Base-by-base conservation (phyloP, 2,888 invertebrate species). In the Apamea crenata region DNA sequence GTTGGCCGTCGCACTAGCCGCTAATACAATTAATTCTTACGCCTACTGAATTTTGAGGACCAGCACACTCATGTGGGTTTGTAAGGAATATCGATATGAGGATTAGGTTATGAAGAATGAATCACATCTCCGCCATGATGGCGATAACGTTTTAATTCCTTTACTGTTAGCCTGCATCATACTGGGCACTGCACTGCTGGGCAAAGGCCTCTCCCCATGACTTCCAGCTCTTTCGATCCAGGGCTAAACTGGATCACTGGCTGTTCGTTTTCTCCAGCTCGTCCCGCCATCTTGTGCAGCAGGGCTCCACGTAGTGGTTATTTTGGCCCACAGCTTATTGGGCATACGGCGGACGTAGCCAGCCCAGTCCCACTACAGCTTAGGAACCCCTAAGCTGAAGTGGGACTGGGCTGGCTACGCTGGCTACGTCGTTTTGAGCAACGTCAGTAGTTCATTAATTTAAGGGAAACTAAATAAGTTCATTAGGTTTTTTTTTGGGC, bases 1-100 rank as follows among this genome's bases (percentile, higher is more conserved):
- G 88, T 47, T 79, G 78, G 81, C 66, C 77, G 21, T 59, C 69
- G 73, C 56, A 59, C 47, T 61, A 53, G n/a, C 40, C 21, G 10
- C 67, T 89, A 87, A 89, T 88, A 83, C 72, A 80, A 90, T 89
- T 89, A 89, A 84, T 80, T 81, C 79, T 68, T 74, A 87, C 88
- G 67, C 71, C 77, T 70, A 12, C 74, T 83, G 90, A 87, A 89
- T 89, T 77, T 69, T 81, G 82, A 86, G 10, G 61, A 70, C 47
- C 3, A 29, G 36, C 6, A n/a, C 70, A 21, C 5, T 36, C 56
- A 18, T 83, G 44, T 61, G 21, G 12, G 12, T 8, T 44, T 75
- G 68, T 59, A n/a, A 56, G 29, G 44, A 61, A 40, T 53, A 65
- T 72, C 7, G 59, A 68, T 74, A 7, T 68, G 16, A 53, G 12